Conservation (phyloP, 2,113 vertebrate species). For the Gnathonemus longibarbis region DNA sequence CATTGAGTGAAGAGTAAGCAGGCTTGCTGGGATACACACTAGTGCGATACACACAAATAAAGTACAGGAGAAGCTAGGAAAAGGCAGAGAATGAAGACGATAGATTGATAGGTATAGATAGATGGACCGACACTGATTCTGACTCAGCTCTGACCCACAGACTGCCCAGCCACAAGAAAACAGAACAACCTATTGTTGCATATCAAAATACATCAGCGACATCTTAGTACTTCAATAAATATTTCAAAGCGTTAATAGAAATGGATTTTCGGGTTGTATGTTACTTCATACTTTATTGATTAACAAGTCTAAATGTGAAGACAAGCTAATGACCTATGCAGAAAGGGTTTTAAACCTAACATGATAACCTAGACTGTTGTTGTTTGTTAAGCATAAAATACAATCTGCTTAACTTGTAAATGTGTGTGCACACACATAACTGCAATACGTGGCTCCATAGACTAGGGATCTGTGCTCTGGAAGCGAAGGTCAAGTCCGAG, state of each 20-base stretch:
- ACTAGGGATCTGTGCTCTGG: neutral
- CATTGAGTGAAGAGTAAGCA: neutral
- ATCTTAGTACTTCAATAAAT: neutral
- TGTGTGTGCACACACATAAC: neutral
- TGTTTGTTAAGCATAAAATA: neutral
- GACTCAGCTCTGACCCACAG: neutral
- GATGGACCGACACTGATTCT: neutral
- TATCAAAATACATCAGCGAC: neutral
- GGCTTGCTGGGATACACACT: neutral
- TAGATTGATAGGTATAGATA: neutral
- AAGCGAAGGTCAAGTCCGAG: neutral
- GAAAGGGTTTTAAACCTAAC: neutral
- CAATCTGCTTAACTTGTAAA: neutral
- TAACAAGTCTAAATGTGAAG: neutral
- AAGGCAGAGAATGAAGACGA: neutral
- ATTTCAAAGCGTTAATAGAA: constrained; percentile 10
- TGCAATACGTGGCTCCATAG: neutral
- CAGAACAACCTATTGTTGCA: constrained; percentile 7
- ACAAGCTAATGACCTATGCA: neutral
- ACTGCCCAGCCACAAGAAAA: neutral
- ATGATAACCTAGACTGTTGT: neutral
- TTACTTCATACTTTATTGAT: neutral
- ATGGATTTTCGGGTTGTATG: neutral
- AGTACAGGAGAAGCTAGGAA: neutral
- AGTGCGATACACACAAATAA: neutral